Conservation (phyloP, 2,113 vertebrate species). For the Alosa alosa region DNA sequence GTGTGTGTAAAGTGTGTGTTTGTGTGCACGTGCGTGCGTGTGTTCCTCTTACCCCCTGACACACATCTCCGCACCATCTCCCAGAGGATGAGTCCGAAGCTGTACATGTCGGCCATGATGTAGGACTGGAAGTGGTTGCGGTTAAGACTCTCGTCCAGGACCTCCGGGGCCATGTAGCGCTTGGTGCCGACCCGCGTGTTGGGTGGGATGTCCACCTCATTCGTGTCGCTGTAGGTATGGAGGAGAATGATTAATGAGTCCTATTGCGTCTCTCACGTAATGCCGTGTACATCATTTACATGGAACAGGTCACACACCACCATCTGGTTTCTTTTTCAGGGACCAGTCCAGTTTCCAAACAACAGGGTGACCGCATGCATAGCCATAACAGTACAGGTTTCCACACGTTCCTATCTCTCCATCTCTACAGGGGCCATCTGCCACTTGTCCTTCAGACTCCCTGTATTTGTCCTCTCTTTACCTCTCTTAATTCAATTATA, state of each 20-base stretch:
- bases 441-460: too few species aligned
- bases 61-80: constrained; percentile 90
- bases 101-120: constrained; percentile 99
- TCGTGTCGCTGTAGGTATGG: constrained; percentile 79
- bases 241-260: background rate
- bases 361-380: too few species aligned
- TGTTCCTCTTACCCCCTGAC: constrained; percentile 81
- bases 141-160: constrained; percentile 93
- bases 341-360: too few species aligned
- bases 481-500: background rate
- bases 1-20: background rate
- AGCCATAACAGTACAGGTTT: background rate
- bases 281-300: background rate
- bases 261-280: background rate
- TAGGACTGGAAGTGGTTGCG: constrained; percentile 94
- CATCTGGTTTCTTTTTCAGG: background rate
- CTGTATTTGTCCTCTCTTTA: background rate
- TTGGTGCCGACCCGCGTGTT: constrained; percentile 96
- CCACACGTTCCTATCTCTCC: background rate
- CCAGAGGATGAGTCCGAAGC: constrained; percentile 97
- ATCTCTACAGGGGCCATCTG: background rate
- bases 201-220: constrained; percentile 93
- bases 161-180: constrained; percentile 97
- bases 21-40: background rate
- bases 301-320: background rate